Evolutionary conservation across 2,113 vertebrate genomes (phyloP), one percentile per base, ranked within the genome.

Genomic region (Galbula dea): DNA sequence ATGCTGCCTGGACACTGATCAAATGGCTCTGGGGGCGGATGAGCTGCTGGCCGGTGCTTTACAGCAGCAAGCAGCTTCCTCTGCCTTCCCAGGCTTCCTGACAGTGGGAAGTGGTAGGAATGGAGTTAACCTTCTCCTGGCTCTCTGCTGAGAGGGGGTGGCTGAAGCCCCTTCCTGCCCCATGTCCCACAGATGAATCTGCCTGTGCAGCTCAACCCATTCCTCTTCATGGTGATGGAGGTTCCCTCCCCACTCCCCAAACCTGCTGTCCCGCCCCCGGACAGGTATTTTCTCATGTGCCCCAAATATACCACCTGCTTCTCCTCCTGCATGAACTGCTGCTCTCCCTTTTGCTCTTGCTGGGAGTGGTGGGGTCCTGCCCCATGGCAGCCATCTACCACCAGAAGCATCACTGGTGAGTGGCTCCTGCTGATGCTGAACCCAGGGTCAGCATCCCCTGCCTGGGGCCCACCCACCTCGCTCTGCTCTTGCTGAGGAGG

Each of bases 51-150:
- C 90, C 13, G 16, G 83, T 77, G 86, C 91, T 78, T 41, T 9
- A 7, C 24, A 58, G 92, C 74, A 1, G 11, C 11, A 3, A 91
- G 88, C 41, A 91, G 90, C 95, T 96, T 96, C 95, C 96, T 92
- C 90, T 86, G 90, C 58, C 59, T 61, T 52, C 86, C 59, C 59
- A 16, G 12, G 45, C 10, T 69, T 82, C 85, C 83, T 51, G 88
- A 10, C 88, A 61, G 20, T 1, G 23, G 96, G 92, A 93, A 89
- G 86, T 21, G 36, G 41, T 59, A 74, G 89, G 86, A 93, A 81
- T 76, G 41, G 78, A 30, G 93, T 93, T 94, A 93, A 96, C 92
- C 89, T 94, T 68, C 74, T 94, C 83, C 69, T 89, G 90, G 22
- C 84, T 58, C 14, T 51, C 12, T 30, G 23, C 29, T 57, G 19